Percentiles rank a stretch among this genome's conserved stretches.
phyloP scores from a whole-genome alignment of 2,797 vertebrate genomes.

The Acrossocheilus wenchowensis region DNA sequence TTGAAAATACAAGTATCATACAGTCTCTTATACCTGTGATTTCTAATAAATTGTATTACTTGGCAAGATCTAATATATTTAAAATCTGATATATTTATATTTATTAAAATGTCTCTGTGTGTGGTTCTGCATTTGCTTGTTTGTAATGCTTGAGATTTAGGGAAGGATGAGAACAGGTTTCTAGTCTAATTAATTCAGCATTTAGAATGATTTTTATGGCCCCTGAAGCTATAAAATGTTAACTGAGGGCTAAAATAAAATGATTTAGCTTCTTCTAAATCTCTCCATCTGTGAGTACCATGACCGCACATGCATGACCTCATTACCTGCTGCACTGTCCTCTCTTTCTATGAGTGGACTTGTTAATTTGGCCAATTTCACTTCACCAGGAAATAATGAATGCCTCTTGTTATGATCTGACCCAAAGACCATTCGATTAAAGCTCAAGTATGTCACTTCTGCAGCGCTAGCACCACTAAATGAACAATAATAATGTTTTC shows the following conservation, averaged over 20 bases:
- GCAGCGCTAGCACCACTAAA: not conserved
- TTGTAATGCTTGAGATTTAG: not conserved
- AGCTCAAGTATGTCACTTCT: not conserved
- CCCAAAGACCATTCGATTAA: not conserved
- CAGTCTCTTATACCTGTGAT: constrained; percentile 3
- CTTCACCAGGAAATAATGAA: constrained; percentile 31
- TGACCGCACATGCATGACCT: constrained; percentile 15
- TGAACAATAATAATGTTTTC: not conserved
- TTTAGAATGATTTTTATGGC: not conserved
- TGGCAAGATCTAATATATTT: not conserved
- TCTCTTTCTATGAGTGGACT: not conserved
- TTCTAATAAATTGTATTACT: not conserved
- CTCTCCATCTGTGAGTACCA: not conserved
- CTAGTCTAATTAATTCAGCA: not conserved
- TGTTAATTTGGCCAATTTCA: constrained; percentile 12
- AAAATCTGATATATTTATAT: not conserved
- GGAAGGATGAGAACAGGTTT: not conserved
- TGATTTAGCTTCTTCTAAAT: constrained; percentile 12
- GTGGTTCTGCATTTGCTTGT: not conserved
- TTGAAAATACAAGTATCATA: constrained; percentile 18
- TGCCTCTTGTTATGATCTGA: not conserved
- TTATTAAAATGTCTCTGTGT: not conserved
- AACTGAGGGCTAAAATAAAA: constrained; percentile 18
- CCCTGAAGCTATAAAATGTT: not conserved
- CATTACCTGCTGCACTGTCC: constrained; percentile 31